These are phyloP conservation scores for Itoplectis maculator DNA, from an alignment of 2,888 invertebrate species.

Conservation along the genomic window DNA sequence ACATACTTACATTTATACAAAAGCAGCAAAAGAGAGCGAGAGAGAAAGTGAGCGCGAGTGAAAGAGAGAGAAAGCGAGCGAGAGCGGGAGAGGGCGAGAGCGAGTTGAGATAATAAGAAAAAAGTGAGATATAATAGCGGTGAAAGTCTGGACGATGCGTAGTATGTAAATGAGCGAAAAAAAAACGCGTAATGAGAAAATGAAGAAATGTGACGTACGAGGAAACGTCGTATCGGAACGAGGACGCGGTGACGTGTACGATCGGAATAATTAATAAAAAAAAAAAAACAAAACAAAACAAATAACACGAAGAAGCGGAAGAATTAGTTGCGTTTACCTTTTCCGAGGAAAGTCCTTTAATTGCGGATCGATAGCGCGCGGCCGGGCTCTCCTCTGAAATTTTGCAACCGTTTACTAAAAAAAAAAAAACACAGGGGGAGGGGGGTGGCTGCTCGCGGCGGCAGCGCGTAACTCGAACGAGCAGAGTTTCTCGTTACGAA, in stretches of 20 bases:
- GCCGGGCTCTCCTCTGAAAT: conserved; percentile 51
- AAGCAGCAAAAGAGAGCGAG: conserved; percentile 29
- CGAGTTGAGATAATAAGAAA: conserved; percentile 21
- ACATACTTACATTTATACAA: conserved; percentile 57
- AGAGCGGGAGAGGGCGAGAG: background rate
- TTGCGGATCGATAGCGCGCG: conserved; percentile 53
- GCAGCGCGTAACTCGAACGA: conserved; percentile 64
- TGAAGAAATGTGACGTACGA: conserved; percentile 10
- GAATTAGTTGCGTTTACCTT: conserved; percentile 47
- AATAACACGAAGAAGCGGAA: conserved; percentile 23
- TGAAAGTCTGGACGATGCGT: conserved; percentile 46
- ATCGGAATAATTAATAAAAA: conserved; percentile 50
- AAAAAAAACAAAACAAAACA: conserved; percentile 6
- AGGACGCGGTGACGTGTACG: conserved; percentile 56
- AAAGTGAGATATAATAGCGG: conserved; percentile 41
- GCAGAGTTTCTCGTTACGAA: conserved; percentile 68
- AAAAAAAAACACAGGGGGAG: conserved; percentile 8
- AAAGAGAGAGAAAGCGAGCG: conserved; percentile 4
- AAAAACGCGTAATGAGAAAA: conserved; percentile 34
- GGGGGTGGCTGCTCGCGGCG: conserved; percentile 54
- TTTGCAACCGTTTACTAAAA: conserved; percentile 51
- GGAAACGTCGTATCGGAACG: conserved; percentile 55
- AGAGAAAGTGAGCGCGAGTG: conserved; percentile 2
- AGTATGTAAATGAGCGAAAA: conserved; percentile 59
- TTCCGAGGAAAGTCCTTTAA: conserved; percentile 57